These are phyloP conservation scores for Scrobipalpa costella DNA, from an alignment of 2,888 invertebrate genomes.

Conservation along the genomic window DNA sequence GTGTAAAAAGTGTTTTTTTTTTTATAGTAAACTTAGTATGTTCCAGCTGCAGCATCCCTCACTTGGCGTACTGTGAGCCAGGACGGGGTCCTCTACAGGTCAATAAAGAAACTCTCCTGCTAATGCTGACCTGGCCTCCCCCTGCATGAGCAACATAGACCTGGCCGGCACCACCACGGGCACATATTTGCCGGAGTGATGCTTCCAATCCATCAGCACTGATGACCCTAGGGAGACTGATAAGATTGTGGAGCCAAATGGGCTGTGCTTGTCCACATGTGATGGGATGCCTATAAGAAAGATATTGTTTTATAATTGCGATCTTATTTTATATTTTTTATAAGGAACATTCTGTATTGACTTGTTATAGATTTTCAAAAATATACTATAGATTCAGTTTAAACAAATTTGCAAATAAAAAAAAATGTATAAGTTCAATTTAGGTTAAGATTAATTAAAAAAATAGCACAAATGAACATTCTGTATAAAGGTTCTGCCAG, in stretches of 20 bases:
- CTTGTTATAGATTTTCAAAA: background rate
- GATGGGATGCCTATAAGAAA: constrained; percentile 90
- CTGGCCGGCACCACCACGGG: constrained; percentile 85
- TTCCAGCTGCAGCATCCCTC: no score
- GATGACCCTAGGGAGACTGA: constrained; percentile 92
- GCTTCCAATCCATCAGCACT: constrained; percentile 94
- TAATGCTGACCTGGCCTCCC: constrained; percentile 83
- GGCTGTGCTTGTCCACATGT: constrained; percentile 97
- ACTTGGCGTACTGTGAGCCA: no score
- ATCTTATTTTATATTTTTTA: background rate
- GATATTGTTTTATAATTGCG: background rate
- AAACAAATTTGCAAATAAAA: no score
- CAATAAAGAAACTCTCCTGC: background rate
- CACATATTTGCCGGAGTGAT: constrained; percentile 79
- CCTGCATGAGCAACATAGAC: constrained; percentile 89
- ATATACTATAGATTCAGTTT: no score
- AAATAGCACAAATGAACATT: background rate
- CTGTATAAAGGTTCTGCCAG: background rate
- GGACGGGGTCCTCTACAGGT: background rate
- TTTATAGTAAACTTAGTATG: no score
- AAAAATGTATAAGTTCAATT: no score
- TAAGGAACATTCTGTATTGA: background rate
- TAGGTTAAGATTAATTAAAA: no score
- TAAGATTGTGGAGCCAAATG: constrained; percentile 93
- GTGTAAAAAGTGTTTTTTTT: no score